Evolutionary conservation across 2,888 invertebrate species (phyloP).

Genomic region (Stomorhina lunata): DNA sequence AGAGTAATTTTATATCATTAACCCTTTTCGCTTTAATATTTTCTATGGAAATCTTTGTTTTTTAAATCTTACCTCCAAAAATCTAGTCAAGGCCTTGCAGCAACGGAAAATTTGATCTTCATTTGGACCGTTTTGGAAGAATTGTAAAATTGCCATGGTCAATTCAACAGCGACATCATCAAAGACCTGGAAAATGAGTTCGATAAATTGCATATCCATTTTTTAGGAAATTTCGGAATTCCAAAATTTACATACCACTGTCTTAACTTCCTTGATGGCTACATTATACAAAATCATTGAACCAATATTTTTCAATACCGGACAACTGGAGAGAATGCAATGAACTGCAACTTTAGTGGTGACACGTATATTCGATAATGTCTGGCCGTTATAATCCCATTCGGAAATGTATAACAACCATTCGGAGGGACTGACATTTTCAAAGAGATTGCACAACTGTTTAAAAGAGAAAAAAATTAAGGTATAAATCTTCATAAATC

Average conservation of each 20-base stretch:
- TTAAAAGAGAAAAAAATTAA: neutral
- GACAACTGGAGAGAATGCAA: constrained; percentile 86
- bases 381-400: constrained; percentile 89
- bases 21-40: too few relatives aligned
- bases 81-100: constrained; percentile 87
- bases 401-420: constrained; percentile 97
- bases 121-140: constrained; percentile 88
- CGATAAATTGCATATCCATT: neutral
- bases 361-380: constrained; percentile 92
- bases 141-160: constrained; percentile 94
- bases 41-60: too few relatives aligned
- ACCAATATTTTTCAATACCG: constrained; percentile 88
- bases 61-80: constrained; percentile 75
- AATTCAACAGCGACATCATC: constrained; percentile 96
- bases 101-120: constrained; percentile 91
- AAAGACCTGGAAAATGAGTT: constrained; percentile 85
- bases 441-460: constrained; percentile 94
- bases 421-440: constrained; percentile 92
- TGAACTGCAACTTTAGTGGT: constrained; percentile 96
- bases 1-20: too few relatives aligned
- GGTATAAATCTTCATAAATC: too few relatives aligned
- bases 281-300: constrained; percentile 94
- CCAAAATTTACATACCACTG: constrained; percentile 85
- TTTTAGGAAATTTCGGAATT: neutral
- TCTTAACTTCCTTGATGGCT: constrained; percentile 97